Evolutionary conservation across 2,113 vertebrate species (phyloP).

Genomic region (Planiliza haematocheilus): DNA sequence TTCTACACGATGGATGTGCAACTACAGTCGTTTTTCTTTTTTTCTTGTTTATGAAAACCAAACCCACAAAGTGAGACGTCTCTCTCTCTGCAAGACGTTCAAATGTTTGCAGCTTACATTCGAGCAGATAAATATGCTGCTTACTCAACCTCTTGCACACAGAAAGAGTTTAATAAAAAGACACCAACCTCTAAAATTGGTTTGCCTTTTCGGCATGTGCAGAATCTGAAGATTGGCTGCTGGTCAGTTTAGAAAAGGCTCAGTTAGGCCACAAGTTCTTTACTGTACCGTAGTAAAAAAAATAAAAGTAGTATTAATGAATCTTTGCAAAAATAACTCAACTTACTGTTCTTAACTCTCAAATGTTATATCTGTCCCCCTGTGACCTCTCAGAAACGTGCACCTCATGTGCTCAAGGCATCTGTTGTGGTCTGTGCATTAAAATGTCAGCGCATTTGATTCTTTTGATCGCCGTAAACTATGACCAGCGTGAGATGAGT

Average conservation of each 20-base stretch:
- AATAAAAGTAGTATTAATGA: neutral
- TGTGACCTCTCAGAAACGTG: conserved; percentile 34
- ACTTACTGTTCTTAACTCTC: neutral
- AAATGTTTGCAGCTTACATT: too few species aligned
- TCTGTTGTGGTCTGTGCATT: neutral
- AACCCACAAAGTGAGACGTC: too few species aligned
- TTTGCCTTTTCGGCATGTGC: neutral
- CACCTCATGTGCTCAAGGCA: neutral
- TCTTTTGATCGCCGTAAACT: neutral
- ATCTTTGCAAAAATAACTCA: neutral
- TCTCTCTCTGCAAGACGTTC: too few species aligned
- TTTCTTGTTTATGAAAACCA: neutral
- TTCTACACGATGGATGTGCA: too few species aligned
- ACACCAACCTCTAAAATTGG: neutral
- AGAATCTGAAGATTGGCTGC: neutral
- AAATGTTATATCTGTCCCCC: conserved; percentile 14
- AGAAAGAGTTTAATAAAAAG: too few species aligned
- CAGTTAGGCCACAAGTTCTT: neutral
- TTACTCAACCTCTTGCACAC: too few species aligned
- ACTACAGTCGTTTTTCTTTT: neutral
- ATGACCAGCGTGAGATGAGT: conserved; percentile 10
- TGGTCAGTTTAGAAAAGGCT: neutral
- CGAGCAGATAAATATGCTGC: too few species aligned
- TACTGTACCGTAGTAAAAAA: neutral
- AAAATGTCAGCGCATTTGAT: conserved; percentile 4